phyloP scores from a whole-genome alignment of 2,113 vertebrate genomes.

The Mionectes macconnelli region DNA sequence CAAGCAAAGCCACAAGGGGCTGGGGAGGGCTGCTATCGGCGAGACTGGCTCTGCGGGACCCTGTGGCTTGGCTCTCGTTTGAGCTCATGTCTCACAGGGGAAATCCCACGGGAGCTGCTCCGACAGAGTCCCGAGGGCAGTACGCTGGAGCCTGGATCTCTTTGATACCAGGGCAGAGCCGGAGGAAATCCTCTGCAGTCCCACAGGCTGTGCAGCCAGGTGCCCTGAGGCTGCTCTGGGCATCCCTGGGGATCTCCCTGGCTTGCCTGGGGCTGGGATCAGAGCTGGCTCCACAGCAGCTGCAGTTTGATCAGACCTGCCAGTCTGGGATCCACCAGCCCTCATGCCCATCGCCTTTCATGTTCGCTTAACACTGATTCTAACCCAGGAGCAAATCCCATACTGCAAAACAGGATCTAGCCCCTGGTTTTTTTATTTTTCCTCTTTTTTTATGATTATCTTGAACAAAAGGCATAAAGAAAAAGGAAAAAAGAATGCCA shows the following conservation, averaged over 20 bases:
- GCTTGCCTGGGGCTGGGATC: background rate
- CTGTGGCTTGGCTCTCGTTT: rapidly evolving
- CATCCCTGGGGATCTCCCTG: background rate
- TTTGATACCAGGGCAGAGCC: background rate
- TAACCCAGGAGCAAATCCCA: background rate
- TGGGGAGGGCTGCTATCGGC: background rate
- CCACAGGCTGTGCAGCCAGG: rapidly evolving
- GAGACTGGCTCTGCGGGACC: background rate
- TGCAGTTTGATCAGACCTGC: background rate
- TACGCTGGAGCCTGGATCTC: background rate
- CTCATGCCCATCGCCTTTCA: background rate
- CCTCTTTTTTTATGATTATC: background rate
- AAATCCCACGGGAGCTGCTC: background rate
- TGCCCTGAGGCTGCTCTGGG: background rate
- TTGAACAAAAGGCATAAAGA: background rate
- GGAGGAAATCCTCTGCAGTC: background rate
- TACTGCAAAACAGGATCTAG: background rate
- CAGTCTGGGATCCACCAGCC: rapidly evolving
- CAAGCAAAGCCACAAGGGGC: background rate
- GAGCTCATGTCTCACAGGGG: rapidly evolving
- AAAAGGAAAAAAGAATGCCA: background rate
- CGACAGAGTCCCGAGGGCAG: background rate
- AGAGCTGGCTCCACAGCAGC: background rate
- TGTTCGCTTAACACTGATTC: background rate
- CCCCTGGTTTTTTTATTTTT: background rate